These are phyloP conservation scores for Lytechinus variegatus DNA, from an alignment of 35 echinoderm and acorn worm species.

Conservation along the genomic window DNA sequence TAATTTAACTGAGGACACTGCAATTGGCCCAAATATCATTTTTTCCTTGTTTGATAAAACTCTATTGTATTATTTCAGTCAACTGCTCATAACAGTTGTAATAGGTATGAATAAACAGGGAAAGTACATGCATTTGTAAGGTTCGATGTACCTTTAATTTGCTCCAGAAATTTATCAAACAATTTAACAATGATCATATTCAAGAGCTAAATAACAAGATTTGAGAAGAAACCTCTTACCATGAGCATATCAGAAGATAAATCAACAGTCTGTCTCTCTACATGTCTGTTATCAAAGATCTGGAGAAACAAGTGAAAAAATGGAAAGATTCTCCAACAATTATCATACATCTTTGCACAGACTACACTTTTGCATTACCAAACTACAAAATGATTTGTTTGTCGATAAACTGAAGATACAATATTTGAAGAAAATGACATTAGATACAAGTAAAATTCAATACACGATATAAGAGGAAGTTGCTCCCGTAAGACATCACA, in stretches of 20 bases:
- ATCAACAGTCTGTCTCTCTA: slow-evolving; percentile 69
- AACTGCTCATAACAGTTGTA: background rate
- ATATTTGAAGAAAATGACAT: background rate
- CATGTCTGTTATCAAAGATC: slow-evolving; percentile 92
- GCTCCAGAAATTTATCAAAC: no score
- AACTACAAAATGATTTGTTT: no score
- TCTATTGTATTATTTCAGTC: background rate
- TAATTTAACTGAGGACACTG: no score
- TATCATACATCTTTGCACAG: background rate
- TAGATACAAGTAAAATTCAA: background rate
- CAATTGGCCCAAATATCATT: no score
- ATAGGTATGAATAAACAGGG: background rate
- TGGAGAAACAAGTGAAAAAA: slow-evolving; percentile 48
- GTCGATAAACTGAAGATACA: background rate
- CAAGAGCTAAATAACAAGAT: background rate
- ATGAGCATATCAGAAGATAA: slow-evolving; percentile 88
- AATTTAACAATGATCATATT: background rate
- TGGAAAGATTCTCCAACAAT: background rate
- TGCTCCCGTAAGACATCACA: no score
- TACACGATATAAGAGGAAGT: no score
- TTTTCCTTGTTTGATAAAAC: background rate
- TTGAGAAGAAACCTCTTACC: slow-evolving; percentile 53
- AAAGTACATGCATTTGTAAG: no score
- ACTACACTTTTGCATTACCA: background rate
- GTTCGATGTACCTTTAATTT: no score